Evolutionary conservation across 2,797 vertebrate genomes (phyloP).

Genomic region (Hapalemur alaotrensis): DNA sequence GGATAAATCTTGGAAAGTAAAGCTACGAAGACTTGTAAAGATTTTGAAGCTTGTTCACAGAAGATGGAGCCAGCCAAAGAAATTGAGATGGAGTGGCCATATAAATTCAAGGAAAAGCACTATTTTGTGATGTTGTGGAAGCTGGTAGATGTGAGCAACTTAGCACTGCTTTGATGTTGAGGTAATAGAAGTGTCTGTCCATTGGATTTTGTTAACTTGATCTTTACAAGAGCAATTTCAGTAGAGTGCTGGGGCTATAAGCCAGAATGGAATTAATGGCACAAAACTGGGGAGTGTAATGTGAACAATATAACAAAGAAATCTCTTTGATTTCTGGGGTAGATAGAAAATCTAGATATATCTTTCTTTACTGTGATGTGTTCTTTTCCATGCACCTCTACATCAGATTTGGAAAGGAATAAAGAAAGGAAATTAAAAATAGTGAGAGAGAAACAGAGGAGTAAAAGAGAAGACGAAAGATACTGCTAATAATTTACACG

Average conservation of each 20-base stretch:
- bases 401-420: conserved; percentile 10
- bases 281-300: background rate
- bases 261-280: background rate
- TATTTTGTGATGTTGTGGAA: background rate
- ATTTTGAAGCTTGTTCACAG: background rate
- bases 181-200: background rate
- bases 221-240: background rate
- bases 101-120: background rate
- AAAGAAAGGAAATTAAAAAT: background rate
- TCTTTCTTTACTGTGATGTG: background rate
- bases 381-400: background rate
- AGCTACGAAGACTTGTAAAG: background rate
- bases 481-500: background rate
- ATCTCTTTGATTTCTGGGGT: background rate
- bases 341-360: background rate
- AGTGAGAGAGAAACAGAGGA: background rate
- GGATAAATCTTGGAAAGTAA: background rate
- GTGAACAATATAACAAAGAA: background rate
- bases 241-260: background rate
- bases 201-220: conserved; percentile 40
- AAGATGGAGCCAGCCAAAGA: background rate
- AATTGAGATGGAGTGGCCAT: background rate
- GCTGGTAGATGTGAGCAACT: background rate
- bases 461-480: background rate
- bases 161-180: background rate